These are phyloP conservation scores for Papilio xuthus DNA, from an alignment of 1,140 invertebrate species.

Conservation along the genomic window DNA sequence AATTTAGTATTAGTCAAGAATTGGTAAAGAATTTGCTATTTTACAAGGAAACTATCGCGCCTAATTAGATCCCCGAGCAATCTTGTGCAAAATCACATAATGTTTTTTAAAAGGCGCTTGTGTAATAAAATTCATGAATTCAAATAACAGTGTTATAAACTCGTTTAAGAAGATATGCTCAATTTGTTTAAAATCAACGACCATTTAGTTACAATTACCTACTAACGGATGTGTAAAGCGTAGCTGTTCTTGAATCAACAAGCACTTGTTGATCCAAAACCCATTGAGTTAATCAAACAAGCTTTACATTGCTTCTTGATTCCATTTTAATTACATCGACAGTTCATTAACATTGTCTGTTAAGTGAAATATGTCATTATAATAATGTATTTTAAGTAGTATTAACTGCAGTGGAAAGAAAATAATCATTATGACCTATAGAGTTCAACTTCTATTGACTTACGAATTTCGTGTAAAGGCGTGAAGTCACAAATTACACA, in stretches of 20 bases:
- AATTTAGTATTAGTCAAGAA: too few species aligned
- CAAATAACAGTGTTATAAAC: background rate
- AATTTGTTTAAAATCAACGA: background rate
- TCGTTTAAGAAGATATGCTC: background rate
- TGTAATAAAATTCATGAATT: background rate
- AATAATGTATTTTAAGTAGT: background rate
- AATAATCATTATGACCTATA: background rate
- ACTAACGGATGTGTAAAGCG: background rate
- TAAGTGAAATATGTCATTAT: background rate
- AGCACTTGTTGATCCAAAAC: slow-evolving; percentile 17
- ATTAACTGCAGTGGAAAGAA: background rate
- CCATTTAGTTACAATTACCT: background rate
- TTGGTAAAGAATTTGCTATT: too few species aligned
- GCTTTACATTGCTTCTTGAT: background rate
- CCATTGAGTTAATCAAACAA: background rate
- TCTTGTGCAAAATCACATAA: background rate
- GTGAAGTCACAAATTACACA: background rate
- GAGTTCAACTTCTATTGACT: background rate
- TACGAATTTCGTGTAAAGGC: background rate
- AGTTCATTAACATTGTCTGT: background rate
- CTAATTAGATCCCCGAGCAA: background rate
- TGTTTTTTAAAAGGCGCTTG: background rate
- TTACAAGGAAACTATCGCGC: background rate
- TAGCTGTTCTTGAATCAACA: background rate
- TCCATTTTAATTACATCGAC: background rate